phyloP scores from a whole-genome alignment of 1,140 invertebrate genomes.

The Pseudomyrmex dendroicus region DNA sequence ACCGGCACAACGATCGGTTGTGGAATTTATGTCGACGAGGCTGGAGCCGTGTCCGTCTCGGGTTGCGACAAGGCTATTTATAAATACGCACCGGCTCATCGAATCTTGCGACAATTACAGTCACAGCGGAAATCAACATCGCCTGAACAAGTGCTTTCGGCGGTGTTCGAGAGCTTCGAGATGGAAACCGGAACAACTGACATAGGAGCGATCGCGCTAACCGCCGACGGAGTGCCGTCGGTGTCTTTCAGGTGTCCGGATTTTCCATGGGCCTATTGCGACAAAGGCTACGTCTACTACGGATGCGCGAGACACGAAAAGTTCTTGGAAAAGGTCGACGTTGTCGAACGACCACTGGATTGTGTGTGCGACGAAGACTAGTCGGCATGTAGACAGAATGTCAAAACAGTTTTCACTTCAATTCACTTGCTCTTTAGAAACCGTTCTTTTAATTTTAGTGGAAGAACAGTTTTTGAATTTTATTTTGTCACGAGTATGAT shows the following conservation, averaged over 20 bases:
- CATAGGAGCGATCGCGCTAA: slow-evolving; percentile 66
- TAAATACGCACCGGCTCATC: slow-evolving; percentile 64
- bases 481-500: no score
- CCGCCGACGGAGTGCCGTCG: slow-evolving; percentile 46
- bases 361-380: slow-evolving; percentile 65
- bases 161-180: slow-evolving; percentile 60
- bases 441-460: no score
- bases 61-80: slow-evolving; percentile 68
- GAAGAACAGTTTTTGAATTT: not conserved
- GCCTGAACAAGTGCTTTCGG: slow-evolving; percentile 20
- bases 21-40: slow-evolving; percentile 69
- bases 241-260: slow-evolving; percentile 61
- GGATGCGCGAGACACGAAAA: slow-evolving; percentile 64
- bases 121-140: not conserved
- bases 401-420: not conserved
- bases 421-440: no score
- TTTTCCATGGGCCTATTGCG: slow-evolving; percentile 75
- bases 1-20: slow-evolving; percentile 70
- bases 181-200: slow-evolving; percentile 29
- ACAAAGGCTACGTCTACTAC: slow-evolving; percentile 65
- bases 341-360: slow-evolving; percentile 66
- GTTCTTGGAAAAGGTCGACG: slow-evolving; percentile 60
- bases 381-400: not conserved
- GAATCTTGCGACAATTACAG: slow-evolving; percentile 57
- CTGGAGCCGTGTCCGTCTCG: slow-evolving; percentile 67